Evolutionary conservation across 2,797 vertebrate species (phyloP).

Genomic region (Peromyscus aztecus): DNA sequence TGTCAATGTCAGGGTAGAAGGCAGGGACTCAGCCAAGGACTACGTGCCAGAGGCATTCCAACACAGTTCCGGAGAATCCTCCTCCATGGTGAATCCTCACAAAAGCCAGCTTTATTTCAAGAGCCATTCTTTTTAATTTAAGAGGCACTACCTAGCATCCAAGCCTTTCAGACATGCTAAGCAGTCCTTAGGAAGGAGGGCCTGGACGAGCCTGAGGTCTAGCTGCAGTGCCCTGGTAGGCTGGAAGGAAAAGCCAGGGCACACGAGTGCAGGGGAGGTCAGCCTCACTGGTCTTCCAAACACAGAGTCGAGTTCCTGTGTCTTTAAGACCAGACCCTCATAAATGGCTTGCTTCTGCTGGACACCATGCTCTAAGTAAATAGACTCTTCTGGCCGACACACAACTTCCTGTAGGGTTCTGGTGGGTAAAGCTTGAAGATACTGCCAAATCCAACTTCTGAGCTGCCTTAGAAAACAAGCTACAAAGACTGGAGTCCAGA

Average conservation of each 20-base stretch:
- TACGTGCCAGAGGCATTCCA: neutral
- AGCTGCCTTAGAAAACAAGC: slow-evolving; percentile 90
- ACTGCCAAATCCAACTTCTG: slow-evolving; percentile 88
- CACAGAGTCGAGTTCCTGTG: slow-evolving; percentile 74
- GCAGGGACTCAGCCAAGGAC: neutral
- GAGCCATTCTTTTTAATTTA: neutral
- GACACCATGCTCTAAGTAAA: slow-evolving; percentile 86
- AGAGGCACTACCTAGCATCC: neutral
- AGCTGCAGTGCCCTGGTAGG: neutral
- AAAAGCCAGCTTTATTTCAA: neutral
- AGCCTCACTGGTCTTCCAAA: slow-evolving; percentile 34
- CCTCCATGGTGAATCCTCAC: neutral
- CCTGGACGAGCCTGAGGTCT: neutral
- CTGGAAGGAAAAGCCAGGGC: neutral
- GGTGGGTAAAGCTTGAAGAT: slow-evolving; percentile 84
- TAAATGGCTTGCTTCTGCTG: slow-evolving; percentile 82
- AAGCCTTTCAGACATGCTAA: neutral
- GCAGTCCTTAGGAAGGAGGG: neutral
- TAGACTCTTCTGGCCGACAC: slow-evolving; percentile 87
- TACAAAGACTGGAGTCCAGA: slow-evolving; percentile 86
- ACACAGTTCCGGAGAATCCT: slow-evolving; percentile 17
- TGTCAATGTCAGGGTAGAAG: neutral
- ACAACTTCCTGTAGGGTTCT: slow-evolving; percentile 88
- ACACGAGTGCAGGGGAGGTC: neutral
- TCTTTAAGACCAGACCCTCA: slow-evolving; percentile 82